Evolutionary conservation across 2,797 vertebrate genomes (phyloP).

Genomic region (Lagorchestes hirsutus): DNA sequence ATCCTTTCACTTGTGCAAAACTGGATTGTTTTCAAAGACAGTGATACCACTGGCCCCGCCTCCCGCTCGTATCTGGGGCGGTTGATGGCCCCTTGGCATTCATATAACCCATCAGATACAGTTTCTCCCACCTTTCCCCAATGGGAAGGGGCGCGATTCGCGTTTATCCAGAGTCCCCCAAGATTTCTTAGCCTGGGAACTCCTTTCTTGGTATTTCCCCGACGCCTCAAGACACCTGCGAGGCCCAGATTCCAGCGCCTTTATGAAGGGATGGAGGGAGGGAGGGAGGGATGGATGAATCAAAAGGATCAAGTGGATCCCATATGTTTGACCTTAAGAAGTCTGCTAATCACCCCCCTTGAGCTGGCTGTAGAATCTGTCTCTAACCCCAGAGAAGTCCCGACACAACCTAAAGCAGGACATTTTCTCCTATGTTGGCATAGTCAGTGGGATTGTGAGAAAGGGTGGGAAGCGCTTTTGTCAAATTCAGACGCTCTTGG

Average conservation of each 20-base stretch:
- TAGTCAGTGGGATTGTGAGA: background rate
- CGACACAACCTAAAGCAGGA: background rate
- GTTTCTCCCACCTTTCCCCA: background rate
- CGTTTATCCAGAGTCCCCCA: background rate
- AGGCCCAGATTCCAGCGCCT: background rate
- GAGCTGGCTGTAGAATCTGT: background rate
- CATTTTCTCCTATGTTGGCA: background rate
- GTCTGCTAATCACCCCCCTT: background rate
- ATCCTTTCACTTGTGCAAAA: background rate
- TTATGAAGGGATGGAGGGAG: background rate
- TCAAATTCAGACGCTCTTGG: background rate
- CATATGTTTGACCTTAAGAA: background rate
- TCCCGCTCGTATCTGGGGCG: background rate
- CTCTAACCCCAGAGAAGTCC: background rate
- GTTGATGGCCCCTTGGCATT: background rate
- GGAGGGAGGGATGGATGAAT: background rate
- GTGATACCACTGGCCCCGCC: background rate
- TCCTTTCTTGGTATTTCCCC: background rate
- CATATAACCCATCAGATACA: background rate
- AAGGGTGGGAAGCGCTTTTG: background rate
- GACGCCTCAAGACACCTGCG: background rate
- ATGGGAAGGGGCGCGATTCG: background rate
- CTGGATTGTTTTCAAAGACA: background rate
- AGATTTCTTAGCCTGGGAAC: background rate
- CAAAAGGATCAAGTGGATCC: background rate